Base-by-base conservation (phyloP, 2,797 vertebrate species). In the Sus cebifrons region DNA sequence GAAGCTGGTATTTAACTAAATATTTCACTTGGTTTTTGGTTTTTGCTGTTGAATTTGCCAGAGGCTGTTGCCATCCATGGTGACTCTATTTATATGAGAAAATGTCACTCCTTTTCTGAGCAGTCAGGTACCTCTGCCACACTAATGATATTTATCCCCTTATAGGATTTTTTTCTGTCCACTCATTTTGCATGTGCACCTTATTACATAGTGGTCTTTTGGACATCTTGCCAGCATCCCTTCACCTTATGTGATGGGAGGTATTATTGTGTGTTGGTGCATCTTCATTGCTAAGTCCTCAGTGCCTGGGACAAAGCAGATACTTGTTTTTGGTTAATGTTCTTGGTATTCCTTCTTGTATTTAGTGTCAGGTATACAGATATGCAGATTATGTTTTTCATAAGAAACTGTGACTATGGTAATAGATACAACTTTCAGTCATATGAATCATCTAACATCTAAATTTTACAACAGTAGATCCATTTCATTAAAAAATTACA, bases 321-420 rank as follows among this genome's bases (percentile, higher is more conserved):
- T 23, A 49, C 62, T 93, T 78, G 14, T 56, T 79, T 36, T 86
- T 94, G 65, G 25, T 68, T 52, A 75, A 58, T 64, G 17, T 25
- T 88, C 96, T 90, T 77, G 10, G 18, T 94, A 83, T 79, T 92
- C 67, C 86, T 84, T 79, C 36, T 86, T 75, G 23, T 56, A 25
- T 83, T 96, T 94, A 85, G 32, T 90, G 23, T 56, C 20, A 68
- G n/a, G 6, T 82, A 40, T 78, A 68, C 29, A 75, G 44, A 96
- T 74, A 70, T 64, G 1, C 6, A 87, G 65, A 0, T 81, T 62
- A 78, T 79, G 29, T 3, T 78, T 29, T 92, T 32, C 58, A 29
- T 29, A 86, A 68, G 86, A 78, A 86, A 86, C 1, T 58, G 14
- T 82, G 52, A 44, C 67, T 14, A 29, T 87, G 65, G n/a, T 74